Conservation (phyloP, 2,888 invertebrate genomes). For the Chromoteleia sp. region DNA sequence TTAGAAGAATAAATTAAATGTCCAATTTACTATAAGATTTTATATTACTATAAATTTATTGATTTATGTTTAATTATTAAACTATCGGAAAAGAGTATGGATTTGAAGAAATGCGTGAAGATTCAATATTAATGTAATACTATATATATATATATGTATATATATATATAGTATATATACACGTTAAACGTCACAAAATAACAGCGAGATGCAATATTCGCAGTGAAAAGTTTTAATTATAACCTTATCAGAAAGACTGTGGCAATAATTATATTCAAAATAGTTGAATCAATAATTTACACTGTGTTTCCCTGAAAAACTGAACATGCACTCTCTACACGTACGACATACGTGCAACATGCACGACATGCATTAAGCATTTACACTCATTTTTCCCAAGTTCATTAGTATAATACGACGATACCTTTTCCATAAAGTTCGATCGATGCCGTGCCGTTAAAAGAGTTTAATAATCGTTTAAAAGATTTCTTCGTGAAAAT, state of each 20-base stretch:
- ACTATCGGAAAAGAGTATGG: no score
- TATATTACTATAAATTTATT: no score
- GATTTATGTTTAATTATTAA: no score
- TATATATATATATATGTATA: no score
- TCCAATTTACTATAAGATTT: no score
- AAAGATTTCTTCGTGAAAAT: slow-evolving; percentile 13
- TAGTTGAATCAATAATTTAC: slow-evolving; percentile 60
- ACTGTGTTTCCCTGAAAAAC: slow-evolving; percentile 45
- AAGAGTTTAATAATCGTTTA: slow-evolving; percentile 6
- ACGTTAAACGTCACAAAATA: no score
- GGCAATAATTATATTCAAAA: slow-evolving; percentile 43
- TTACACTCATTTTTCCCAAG: slow-evolving; percentile 49
- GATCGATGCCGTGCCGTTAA: slow-evolving; percentile 13
- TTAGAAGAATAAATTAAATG: no score
- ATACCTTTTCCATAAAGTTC: slow-evolving; percentile 14
- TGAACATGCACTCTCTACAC: slow-evolving; percentile 43
- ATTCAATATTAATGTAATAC: no score
- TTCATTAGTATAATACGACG: slow-evolving; percentile 46
- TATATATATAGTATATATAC: no score
- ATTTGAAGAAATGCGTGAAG: no score
- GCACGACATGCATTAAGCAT: slow-evolving; percentile 40
- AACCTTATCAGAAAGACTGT: slow-evolving; percentile 11
- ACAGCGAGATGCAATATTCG: no score
- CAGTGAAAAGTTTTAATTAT: slow-evolving; percentile 54
- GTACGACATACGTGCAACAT: slow-evolving; percentile 37